Percentiles rank a stretch among this genome's conserved stretches.
Evolutionary conservation across 2,113 vertebrate species (phyloP).

Genomic region (human (Homo sapiens)): GRCh38 chr3:108966001-108966500

Average conservation of each 20-base stretch:
- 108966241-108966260: constrained; percentile 25
- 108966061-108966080: not conserved
- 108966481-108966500: not conserved
- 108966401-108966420: not conserved
- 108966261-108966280: constrained; percentile 52
- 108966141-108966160: constrained; percentile 43
- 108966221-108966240: constrained; percentile 52
- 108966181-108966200: constrained; percentile 53
- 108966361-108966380: not conserved
- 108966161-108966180: constrained; percentile 20
- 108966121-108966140: not conserved
- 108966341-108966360: not conserved
- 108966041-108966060: constrained; percentile 40
- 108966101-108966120: constrained; percentile 54
- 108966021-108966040: constrained; percentile 8
- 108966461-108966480: not conserved
- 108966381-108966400: not conserved
- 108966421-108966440: not conserved
- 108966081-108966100: not conserved
- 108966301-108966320: not conserved
- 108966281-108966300: constrained; percentile 39
- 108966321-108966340: constrained; percentile 32
- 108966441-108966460: not conserved
- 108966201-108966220: constrained; percentile 37
- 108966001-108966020: not conserved